phyloP scores from a whole-genome alignment of 2,797 vertebrate genomes.

The Brachymystax lenok region DNA sequence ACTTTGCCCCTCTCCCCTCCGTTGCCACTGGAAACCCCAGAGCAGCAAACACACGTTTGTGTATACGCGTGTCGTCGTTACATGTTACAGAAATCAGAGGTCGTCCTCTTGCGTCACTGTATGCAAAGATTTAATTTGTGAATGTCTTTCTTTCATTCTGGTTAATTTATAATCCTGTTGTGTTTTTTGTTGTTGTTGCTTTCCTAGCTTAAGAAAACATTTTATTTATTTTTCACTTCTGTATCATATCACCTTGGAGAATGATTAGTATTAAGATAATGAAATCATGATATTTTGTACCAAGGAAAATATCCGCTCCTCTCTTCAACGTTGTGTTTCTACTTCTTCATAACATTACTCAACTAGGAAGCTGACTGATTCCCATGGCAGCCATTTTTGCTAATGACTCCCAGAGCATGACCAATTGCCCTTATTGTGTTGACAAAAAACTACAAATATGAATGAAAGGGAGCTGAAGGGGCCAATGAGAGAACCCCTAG shows the following conservation, averaged over 20 bases:
- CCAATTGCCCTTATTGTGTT: slow-evolving; percentile 71
- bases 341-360: slow-evolving; percentile 56
- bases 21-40: slow-evolving; percentile 42
- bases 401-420: slow-evolving; percentile 72
- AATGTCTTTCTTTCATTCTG: slow-evolving; percentile 66
- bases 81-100: slow-evolving; percentile 65
- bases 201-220: slow-evolving; percentile 68
- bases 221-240: slow-evolving; percentile 78
- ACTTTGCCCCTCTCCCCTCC: slow-evolving; percentile 28
- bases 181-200: slow-evolving; percentile 54
- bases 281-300: slow-evolving; percentile 47
- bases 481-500: slow-evolving; percentile 50
- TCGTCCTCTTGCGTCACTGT: slow-evolving; percentile 70
- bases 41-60: slow-evolving; percentile 37
- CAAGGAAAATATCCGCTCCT: slow-evolving; percentile 45
- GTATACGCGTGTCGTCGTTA: slow-evolving; percentile 46
- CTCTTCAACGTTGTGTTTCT: slow-evolving; percentile 60
- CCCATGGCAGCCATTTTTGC: slow-evolving; percentile 65
- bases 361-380: slow-evolving; percentile 62
- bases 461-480: slow-evolving; percentile 52
- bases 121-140: slow-evolving; percentile 74
- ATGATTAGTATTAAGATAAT: slow-evolving; percentile 72
- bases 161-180: slow-evolving; percentile 82
- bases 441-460: slow-evolving; percentile 60
- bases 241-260: slow-evolving; percentile 65